Evolutionary conservation across 2,888 invertebrate genomes (phyloP), one percentile per base, ranked within the genome.

Genomic region (Cephus rjabovi): DNA sequence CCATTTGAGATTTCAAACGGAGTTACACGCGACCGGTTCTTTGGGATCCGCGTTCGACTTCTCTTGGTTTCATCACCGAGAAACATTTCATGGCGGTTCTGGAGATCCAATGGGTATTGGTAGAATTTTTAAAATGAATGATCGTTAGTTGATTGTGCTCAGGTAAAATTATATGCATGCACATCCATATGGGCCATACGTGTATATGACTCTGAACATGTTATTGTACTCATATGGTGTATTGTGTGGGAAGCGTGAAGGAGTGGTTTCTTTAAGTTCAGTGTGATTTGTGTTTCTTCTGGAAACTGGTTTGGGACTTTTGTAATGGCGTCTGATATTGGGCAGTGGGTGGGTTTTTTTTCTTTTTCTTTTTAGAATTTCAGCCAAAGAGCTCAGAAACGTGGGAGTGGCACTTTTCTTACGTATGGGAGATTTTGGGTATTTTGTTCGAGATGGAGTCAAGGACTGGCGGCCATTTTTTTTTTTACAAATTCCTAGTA

Each of bases 221-320:
- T 9, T 56, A 56, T 56, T 23, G 56, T 56, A 56, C 56, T 56
- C 56, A 9, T 23, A 23, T 56, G 56, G 56, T 9, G 56, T 23
- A 56, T 56, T 15, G 23, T 56, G 23, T 23, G 56, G 56, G 56
- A 15, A 40, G 15, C 40, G 15, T 2, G 56, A 23, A 23, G 56
- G 56, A 23, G 23, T 56, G 23, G 56, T 23, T 56, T 56, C 56
- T 23, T 6, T 23, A 23, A 9, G 56, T 23, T 77, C 80, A 79
- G 78, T 86, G 79, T 87, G 89, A 90, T 90, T 88, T 89, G 87
- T 88, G 86, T 84, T 86, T 84, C 83, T 79, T 85, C 82, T 83
- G 82, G 79, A 81, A 86, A 86, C 87, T 85, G 87, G 85, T 86
- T 88, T 85, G 81, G 76, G 80, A 80, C 78, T 84, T 83, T 83